Base-by-base conservation (phyloP, 2,797 vertebrate species). In the Pampus argenteus region DNA sequence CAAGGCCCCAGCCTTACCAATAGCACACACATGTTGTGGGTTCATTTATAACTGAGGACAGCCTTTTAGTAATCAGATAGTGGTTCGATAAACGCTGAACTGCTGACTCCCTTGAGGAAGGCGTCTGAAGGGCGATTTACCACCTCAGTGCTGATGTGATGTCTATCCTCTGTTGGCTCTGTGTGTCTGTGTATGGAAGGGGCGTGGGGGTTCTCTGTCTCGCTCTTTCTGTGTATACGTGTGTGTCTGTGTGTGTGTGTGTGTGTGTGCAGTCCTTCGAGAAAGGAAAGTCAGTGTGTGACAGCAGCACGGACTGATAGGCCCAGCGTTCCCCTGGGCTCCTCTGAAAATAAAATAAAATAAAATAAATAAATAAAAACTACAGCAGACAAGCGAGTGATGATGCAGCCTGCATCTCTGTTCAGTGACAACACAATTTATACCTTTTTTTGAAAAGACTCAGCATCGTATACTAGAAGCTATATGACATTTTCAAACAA, bases 11-110 rank as follows among this genome's bases (percentile, higher is more conserved):
- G 38, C 34, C 29, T 65, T 59, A 47, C 80, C 75, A 23, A 78
- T 28, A 83, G 60, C 87, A 81, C 86, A 86, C 88, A 82, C 82
- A 68, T 86, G 88, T 91, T 82, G 86, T 5, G 18, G 85, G 77
- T 89, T 90, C 91, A 90, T 94, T 88, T 93, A 86, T 91, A 88
- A 92, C 87, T 45, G 71, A 74, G 76, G 86, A 84, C 85, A 81
- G 87, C 85, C 91, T 90, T 91, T 92, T 85, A 89, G 91, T 91
- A 91, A 92, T 94, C 93, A 90, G 92, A 92, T 92, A 89, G 90
- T 44, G 79, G 88, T 78, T 93, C 88, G 84, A 93, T 90, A 91
- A 85, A 71, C 48, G 79, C 88, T 90, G 86, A 91, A 88, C 87
- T 86, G 84, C 90, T 85, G 89, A 90, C 86, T 91, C 90, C 90